Evolutionary conservation across 2,113 vertebrate genomes (phyloP).

Genomic region (Dicentrarchus labrax): DNA sequence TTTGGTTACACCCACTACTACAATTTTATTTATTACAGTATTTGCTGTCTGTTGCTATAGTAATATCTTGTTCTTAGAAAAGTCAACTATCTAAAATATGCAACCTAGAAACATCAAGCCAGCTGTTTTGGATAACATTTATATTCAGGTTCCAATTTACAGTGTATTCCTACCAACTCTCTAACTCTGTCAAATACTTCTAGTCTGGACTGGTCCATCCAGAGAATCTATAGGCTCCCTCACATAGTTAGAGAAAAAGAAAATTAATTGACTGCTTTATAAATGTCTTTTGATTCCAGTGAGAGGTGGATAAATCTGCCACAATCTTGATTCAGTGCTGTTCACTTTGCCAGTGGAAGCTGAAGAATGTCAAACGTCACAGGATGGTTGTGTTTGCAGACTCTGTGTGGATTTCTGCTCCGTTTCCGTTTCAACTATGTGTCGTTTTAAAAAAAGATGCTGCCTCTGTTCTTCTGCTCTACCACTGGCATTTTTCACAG

Average conservation of each 20-base stretch:
- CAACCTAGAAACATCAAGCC: slow-evolving; percentile 8
- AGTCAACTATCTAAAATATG: slow-evolving; percentile 27
- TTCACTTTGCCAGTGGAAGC: slow-evolving; percentile 58
- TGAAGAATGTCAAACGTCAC: slow-evolving; percentile 71
- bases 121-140: slow-evolving; percentile 25
- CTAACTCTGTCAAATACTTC: background rate
- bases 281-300: slow-evolving; percentile 32
- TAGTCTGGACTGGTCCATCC: background rate
- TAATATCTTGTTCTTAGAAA: background rate
- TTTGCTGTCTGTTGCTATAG: slow-evolving; percentile 14
- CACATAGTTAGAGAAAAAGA: background rate
- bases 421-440: background rate
- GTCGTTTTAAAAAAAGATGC: slow-evolving; percentile 2
- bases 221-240: background rate
- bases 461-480: background rate
- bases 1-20: background rate
- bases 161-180: background rate
- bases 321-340: slow-evolving; percentile 60
- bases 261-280: background rate
- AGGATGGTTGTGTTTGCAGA: slow-evolving; percentile 62
- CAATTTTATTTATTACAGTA: background rate
- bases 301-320: background rate
- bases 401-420: slow-evolving; percentile 36
- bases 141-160: background rate
- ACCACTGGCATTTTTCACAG: background rate